phyloP scores from a whole-genome alignment of 1,140 invertebrate genomes.

The Achatina immaculata region DNA sequence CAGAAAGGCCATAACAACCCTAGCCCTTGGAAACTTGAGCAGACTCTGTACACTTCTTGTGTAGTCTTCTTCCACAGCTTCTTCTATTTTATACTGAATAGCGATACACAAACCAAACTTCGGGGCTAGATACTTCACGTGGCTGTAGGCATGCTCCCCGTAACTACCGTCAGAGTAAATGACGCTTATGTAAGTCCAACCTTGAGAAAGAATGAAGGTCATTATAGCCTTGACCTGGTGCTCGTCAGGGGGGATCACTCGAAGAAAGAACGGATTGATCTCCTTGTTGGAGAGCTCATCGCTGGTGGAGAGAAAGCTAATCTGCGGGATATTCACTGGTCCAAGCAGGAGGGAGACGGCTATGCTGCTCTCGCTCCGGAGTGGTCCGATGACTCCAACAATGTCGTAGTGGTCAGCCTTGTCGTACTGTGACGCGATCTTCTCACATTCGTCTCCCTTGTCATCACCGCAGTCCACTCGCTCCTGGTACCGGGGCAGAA shows the following conservation, averaged over 20 bases:
- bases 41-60: neutral
- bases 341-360: constrained; percentile 75
- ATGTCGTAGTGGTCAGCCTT: constrained; percentile 21
- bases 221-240: constrained; percentile 80
- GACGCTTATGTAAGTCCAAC: constrained; percentile 45
- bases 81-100: constrained; percentile 75
- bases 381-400: constrained; percentile 29
- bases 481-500: constrained; percentile 73
- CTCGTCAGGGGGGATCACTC: constrained; percentile 57
- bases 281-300: constrained; percentile 42
- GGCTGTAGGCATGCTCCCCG: constrained; percentile 21
- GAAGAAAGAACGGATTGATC: constrained; percentile 43
- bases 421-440: neutral
- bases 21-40: neutral
- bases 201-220: constrained; percentile 76
- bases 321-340: constrained; percentile 79
- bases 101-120: constrained; percentile 16
- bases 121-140: neutral
- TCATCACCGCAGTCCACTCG: neutral
- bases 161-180: constrained; percentile 25
- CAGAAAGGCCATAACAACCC: constrained; percentile 22
- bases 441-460: neutral
- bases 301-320: constrained; percentile 43
- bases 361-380: constrained; percentile 19
- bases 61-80: constrained; percentile 1